Percentiles rank a stretch among this genome's conserved stretches.
Conservation (phyloP, 2,797 vertebrate genomes). For the Tarsius wallacei region DNA sequence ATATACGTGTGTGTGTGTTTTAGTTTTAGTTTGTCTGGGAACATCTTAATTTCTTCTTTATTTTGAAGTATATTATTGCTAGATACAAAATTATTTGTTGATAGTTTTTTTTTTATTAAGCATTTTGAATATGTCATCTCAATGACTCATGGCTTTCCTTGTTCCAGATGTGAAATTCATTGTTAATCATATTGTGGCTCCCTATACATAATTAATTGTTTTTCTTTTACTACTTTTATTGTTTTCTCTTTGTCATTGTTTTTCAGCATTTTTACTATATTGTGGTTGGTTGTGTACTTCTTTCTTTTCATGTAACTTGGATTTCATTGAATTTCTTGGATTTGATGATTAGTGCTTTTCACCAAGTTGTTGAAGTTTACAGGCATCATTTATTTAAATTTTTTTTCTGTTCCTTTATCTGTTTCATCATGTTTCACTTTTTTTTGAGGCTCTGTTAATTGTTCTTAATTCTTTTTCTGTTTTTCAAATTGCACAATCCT, state of each 20-base stretch:
- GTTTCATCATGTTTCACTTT: not conserved
- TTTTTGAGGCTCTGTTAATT: not conserved
- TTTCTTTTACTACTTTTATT: not conserved
- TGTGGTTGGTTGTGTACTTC: not conserved
- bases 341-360: not conserved
- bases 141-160: conserved; percentile 19
- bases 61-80: not conserved
- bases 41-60: not conserved
- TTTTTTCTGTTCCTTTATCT: not conserved
- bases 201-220: not conserved
- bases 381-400: not conserved
- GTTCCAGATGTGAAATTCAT: not conserved
- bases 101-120: not conserved
- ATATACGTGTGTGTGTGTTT: too few species aligned
- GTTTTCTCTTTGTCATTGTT: conserved; percentile 38
- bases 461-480: not conserved
- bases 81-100: not conserved
- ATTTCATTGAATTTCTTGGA: not conserved
- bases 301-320: not conserved
- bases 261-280: not conserved
- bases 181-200: not conserved
- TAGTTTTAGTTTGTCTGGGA: not conserved
- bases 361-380: not conserved
- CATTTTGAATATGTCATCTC: not conserved
- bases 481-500: not conserved